These are phyloP conservation scores for Rattus rattus DNA, from an alignment of 2,113 vertebrate species.

Conservation along the genomic window DNA sequence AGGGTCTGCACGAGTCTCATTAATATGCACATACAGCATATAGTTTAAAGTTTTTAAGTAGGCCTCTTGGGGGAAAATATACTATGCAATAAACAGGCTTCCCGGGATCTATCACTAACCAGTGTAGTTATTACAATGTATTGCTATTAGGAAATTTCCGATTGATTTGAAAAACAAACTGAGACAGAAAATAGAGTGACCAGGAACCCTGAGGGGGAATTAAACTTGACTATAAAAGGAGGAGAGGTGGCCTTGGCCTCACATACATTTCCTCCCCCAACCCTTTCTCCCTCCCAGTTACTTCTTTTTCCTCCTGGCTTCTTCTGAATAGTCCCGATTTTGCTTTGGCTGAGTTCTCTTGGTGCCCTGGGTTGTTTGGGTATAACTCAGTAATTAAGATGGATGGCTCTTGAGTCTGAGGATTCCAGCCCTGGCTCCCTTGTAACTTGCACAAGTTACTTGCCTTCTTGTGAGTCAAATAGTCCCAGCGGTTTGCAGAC, in stretches of 20 bases:
- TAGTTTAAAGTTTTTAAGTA: not conserved
- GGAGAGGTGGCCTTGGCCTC: not conserved
- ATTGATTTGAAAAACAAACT: conserved; percentile 49
- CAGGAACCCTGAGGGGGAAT: not conserved
- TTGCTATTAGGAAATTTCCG: conserved; percentile 16
- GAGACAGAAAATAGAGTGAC: not conserved
- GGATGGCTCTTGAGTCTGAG: not conserved
- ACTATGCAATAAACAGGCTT: not conserved
- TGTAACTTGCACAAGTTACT: not conserved
- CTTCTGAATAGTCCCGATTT: not conserved
- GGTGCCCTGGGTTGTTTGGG: not conserved
- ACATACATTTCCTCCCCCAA: not conserved
- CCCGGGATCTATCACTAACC: not conserved
- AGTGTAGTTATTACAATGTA: not conserved
- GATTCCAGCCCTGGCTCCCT: not conserved
- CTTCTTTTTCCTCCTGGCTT: not conserved
- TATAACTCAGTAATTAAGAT: not conserved
- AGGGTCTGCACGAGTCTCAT: not conserved
- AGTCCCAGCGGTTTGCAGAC: not conserved
- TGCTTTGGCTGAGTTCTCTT: not conserved
- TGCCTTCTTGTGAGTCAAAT: not conserved
- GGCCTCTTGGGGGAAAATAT: not conserved
- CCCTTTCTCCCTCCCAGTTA: not conserved
- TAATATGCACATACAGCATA: not conserved
- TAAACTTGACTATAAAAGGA: not conserved